A percentile compares a stretch with the other conserved stretches of the same genome.
Conservation (phyloP, 1,140 invertebrate species). For the Drosophila melanica region DNA sequence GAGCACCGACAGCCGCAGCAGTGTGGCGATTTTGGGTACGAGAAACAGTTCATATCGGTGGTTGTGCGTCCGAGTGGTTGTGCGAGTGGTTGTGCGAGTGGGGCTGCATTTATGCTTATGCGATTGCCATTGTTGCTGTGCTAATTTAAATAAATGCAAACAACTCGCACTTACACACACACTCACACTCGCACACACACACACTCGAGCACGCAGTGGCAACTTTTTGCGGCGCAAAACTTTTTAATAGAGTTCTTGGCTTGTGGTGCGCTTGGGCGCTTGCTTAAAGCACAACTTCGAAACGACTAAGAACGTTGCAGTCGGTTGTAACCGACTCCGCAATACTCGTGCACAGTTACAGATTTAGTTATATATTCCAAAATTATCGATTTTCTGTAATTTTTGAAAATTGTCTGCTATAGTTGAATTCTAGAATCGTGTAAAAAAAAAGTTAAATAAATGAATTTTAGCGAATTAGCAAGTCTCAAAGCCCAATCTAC, state of each 20-base stretch:
- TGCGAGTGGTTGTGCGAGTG: constrained; percentile 16
- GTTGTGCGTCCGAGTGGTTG: constrained; percentile 30
- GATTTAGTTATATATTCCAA: too few relatives aligned
- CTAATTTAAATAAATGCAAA: constrained; percentile 51
- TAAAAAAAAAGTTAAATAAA: too few relatives aligned
- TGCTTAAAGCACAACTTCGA: constrained; percentile 63
- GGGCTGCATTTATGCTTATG: constrained; percentile 40
- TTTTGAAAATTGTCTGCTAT: too few relatives aligned
- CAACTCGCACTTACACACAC: neutral
- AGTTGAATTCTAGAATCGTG: too few relatives aligned
- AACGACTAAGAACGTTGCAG: too few relatives aligned
- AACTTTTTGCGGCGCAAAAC: constrained; percentile 52
- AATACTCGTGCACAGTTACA: too few relatives aligned
- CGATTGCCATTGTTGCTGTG: constrained; percentile 45
- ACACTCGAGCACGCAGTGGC: neutral
- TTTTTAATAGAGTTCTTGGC: constrained; percentile 65
- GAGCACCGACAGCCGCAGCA: constrained; percentile 42
- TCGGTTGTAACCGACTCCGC: too few relatives aligned
- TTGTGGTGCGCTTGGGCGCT: constrained; percentile 19
- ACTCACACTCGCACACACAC: neutral
- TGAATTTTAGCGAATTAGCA: too few relatives aligned
- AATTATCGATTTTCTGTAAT: too few relatives aligned
- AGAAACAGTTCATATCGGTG: constrained; percentile 41
- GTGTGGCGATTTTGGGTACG: constrained; percentile 66
- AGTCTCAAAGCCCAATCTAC: too few relatives aligned